Evolutionary conservation across 2,113 vertebrate genomes (phyloP), one percentile per base, ranked within the genome.

Genomic region (Neoarius graeffei): DNA sequence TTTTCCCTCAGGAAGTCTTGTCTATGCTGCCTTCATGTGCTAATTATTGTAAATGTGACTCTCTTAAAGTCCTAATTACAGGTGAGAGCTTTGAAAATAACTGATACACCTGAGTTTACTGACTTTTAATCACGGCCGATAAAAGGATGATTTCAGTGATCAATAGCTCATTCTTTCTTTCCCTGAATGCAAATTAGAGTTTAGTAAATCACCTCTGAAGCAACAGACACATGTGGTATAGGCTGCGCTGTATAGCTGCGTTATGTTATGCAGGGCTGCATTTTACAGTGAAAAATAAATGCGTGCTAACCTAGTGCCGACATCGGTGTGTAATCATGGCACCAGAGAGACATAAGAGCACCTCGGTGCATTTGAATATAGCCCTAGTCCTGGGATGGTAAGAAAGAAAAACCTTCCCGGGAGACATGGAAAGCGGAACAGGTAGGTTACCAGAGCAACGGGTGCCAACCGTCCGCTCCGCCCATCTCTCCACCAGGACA

Each of bases 381-480:
- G 57, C 30, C 14, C 54, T 62, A 62, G 87, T 89, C 89, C 89
- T 89, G 89, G 89, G 85, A 87, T 87, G 77, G 84, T 66, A 57
- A 81, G 89, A 92, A 57, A 91, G 91, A 91, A 69, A 80, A 82
- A 30, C 30, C 85, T 66, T 15, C 81, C 14, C 73, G 62, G 42
- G 54, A 62, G 76, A 77, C 25, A 83, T 64, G 79, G 64, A 84
- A 74, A 90, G 81, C 74, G 80, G 90, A 88, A 93, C 94, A 94
- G 94, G 94, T 95, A 87, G 90, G 94, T 95, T 95, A 95, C 94
- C 94, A 95, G 93, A 94, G 95, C 95, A 95, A 95, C 94, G 93
- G 85, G 93, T 92, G 91, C 90, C 92, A 93, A 90, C 87, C 88
- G 93, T 91, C 90, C 90, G 92, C 94, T 90, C 93, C 92, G 93